Percentiles rank a stretch among this genome's conserved stretches.
phyloP scores from a whole-genome alignment of 2,888 invertebrate genomes.

The Holacanthella duospinosa region DNA sequence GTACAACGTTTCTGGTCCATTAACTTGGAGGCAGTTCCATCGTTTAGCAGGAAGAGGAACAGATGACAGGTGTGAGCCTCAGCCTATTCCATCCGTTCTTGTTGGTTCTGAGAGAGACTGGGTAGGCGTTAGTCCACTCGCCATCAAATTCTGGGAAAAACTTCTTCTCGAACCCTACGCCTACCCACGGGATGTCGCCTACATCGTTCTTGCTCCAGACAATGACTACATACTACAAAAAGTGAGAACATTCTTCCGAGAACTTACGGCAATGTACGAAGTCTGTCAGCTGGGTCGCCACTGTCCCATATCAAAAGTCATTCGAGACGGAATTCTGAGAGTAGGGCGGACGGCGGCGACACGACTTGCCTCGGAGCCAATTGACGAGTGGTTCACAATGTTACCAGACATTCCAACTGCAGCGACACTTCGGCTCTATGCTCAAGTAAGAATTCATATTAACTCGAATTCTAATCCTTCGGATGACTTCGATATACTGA shows the following conservation, averaged over 20 bases:
- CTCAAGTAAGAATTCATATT: slow-evolving; percentile 49
- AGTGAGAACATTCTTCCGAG: slow-evolving; percentile 78
- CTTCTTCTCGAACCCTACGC: slow-evolving; percentile 93
- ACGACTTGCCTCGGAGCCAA: slow-evolving; percentile 53
- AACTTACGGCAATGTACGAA: slow-evolving; percentile 86
- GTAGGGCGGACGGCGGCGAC: slow-evolving; percentile 58
- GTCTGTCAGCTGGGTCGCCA: slow-evolving; percentile 83
- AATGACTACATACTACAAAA: slow-evolving; percentile 68
- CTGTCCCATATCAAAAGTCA: slow-evolving; percentile 71
- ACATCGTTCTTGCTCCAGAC: slow-evolving; percentile 88
- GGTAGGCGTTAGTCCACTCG: slow-evolving; percentile 86
- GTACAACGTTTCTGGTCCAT: slow-evolving; percentile 82
- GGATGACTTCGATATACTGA: neutral
- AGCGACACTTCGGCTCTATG: slow-evolving; percentile 75
- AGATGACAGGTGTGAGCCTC: slow-evolving; percentile 91
- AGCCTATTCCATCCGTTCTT: slow-evolving; percentile 86
- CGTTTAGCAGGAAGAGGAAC: slow-evolving; percentile 85
- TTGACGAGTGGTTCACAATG: slow-evolving; percentile 81
- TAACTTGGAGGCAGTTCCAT: slow-evolving; percentile 98
- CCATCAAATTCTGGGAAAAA: slow-evolving; percentile 91
- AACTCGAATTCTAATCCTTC: neutral
- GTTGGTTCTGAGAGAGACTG: slow-evolving; percentile 93
- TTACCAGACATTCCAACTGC: slow-evolving; percentile 70
- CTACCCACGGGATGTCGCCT: slow-evolving; percentile 87
- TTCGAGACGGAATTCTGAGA: slow-evolving; percentile 76